A percentile compares a stretch with the other conserved stretches of the same genome.
These are phyloP conservation scores for Hormaphis cornu DNA, from an alignment of 1,140 invertebrate genomes.

Conservation along the genomic window DNA sequence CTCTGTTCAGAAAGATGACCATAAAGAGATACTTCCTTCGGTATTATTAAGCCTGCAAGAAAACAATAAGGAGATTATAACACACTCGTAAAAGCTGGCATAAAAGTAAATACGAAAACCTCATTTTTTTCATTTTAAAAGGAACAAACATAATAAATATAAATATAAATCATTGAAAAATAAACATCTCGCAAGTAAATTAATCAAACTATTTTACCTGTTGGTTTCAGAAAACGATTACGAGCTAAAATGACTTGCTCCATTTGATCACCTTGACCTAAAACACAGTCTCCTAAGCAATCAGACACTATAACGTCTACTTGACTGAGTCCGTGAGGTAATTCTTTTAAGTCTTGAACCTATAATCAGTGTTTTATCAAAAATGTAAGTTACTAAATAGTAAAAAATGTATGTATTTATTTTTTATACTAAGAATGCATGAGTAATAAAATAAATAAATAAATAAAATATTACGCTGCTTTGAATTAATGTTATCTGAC, in stretches of 20 bases:
- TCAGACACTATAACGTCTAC: constrained; percentile 15
- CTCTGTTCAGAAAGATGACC: constrained; percentile 1
- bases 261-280: constrained; percentile 4
- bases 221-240: background rate
- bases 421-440: background rate
- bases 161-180: background rate
- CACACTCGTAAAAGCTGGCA: too few species aligned
- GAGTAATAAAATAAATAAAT: background rate
- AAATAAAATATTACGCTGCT: background rate
- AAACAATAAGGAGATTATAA: background rate
- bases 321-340: background rate
- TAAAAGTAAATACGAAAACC: too few species aligned
- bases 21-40: background rate
- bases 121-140: too few species aligned
- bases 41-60: background rate
- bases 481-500: background rate
- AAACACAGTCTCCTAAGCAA: background rate
- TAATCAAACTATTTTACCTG: background rate
- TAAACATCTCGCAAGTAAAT: background rate
- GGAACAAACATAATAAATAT: too few species aligned
- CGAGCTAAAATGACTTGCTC: constrained; percentile 10
- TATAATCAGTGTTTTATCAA: too few species aligned
- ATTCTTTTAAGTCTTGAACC: background rate
- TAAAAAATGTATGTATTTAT: too few species aligned
- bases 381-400: too few species aligned